Conservation (phyloP, 1,140 invertebrate genomes). For the Neodiprion virginianus region DNA sequence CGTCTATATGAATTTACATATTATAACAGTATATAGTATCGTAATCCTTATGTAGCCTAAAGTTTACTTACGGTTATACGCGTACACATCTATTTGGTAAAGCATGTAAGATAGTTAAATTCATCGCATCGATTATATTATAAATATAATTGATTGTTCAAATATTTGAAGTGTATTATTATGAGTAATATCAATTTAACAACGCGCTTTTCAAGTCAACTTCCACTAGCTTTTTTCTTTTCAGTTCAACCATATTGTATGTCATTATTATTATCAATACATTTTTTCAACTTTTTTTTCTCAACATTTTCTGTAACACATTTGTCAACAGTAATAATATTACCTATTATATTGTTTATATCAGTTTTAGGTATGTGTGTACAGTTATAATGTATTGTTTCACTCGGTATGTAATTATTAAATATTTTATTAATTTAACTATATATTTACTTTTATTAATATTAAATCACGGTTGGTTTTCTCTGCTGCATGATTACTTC, state of each 20-base stretch:
- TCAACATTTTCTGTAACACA: background rate
- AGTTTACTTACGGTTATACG: too few relatives aligned
- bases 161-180: background rate
- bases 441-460: background rate
- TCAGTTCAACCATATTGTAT: too few relatives aligned
- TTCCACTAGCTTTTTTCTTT: too few relatives aligned
- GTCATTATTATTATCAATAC: background rate
- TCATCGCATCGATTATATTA: too few relatives aligned
- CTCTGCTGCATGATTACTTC: too few relatives aligned
- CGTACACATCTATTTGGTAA: too few relatives aligned
- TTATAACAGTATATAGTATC: too few relatives aligned
- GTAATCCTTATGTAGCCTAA: background rate
- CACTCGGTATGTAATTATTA: background rate
- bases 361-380: too few relatives aligned
- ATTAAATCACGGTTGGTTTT: background rate
- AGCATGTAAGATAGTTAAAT: too few relatives aligned
- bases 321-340: background rate
- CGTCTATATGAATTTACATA: too few relatives aligned
- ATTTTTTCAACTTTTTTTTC: background rate
- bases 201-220: background rate
- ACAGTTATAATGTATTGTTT: too few relatives aligned
- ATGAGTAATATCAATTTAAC: background rate
- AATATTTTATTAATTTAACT: background rate
- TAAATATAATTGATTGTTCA: too few relatives aligned
- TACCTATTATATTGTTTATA: background rate